These are phyloP conservation scores for Clamator glandarius DNA, from an alignment of 2,797 vertebrate genomes.

Conservation along the genomic window DNA sequence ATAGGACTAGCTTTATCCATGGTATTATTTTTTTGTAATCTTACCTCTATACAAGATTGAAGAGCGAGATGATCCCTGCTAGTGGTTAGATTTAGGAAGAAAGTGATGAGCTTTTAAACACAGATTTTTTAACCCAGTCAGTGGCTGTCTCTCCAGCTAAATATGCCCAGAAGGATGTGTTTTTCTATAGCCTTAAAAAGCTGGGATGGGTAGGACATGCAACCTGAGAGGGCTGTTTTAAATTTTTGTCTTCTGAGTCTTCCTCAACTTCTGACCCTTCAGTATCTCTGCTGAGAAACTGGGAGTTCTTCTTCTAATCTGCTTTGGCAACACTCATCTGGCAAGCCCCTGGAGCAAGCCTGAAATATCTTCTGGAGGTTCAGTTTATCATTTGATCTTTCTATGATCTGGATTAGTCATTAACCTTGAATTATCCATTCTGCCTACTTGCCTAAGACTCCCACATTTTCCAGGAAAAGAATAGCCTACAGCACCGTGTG, in stretches of 20 bases:
- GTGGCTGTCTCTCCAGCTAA: neutral
- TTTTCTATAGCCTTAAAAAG: slow-evolving; percentile 12
- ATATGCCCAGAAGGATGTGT: slow-evolving; percentile 42
- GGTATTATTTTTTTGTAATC: neutral
- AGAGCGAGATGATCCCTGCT: slow-evolving; percentile 16
- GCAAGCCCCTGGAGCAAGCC: slow-evolving; percentile 48
- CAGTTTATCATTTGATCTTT: slow-evolving; percentile 56
- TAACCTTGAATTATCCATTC: slow-evolving; percentile 45
- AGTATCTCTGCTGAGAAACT: slow-evolving; percentile 41
- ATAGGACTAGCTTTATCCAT: neutral
- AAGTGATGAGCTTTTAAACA: slow-evolving; percentile 10
- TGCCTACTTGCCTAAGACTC: slow-evolving; percentile 32
- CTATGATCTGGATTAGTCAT: slow-evolving; percentile 48
- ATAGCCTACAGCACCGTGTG: neutral
- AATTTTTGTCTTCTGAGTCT: slow-evolving; percentile 52
- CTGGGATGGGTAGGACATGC: slow-evolving; percentile 10
- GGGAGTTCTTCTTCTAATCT: slow-evolving; percentile 58
- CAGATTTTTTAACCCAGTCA: neutral
- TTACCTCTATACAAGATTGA: slow-evolving; percentile 23
- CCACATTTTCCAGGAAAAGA: slow-evolving; percentile 8
- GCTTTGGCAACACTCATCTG: slow-evolving; percentile 50
- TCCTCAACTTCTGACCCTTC: slow-evolving; percentile 62
- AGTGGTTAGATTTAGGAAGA: slow-evolving; percentile 4
- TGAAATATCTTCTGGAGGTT: slow-evolving; percentile 47
- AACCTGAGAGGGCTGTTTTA: slow-evolving; percentile 43